These are phyloP conservation scores for Stomorhina lunata DNA, from an alignment of 2,888 invertebrate species.

Conservation along the genomic window DNA sequence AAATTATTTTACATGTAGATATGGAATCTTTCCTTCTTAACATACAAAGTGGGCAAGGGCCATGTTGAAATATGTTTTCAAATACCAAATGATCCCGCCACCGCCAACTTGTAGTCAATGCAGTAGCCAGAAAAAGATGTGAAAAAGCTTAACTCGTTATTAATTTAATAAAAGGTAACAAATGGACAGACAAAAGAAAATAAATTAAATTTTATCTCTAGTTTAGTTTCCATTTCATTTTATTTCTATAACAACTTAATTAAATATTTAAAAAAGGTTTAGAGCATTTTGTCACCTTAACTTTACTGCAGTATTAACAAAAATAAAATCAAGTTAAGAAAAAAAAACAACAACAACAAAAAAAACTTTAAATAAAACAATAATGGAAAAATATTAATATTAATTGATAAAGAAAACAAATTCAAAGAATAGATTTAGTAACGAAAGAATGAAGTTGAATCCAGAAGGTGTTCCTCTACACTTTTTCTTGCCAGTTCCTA, in stretches of 20 bases:
- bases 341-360: not conserved
- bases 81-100: not conserved
- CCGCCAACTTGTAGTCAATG: constrained; percentile 18
- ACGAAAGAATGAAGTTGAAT: not conserved
- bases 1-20: too few species aligned
- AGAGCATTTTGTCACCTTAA: constrained; percentile 59
- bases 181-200: not conserved
- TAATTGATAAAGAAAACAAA: constrained; percentile 36
- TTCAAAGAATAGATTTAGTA: not conserved
- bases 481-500: constrained; percentile 30
- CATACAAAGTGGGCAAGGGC: not conserved
- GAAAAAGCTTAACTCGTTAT: constrained; percentile 69
- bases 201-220: constrained; percentile 42
- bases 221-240: constrained; percentile 16
- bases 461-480: constrained; percentile 31
- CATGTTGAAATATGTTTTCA: constrained; percentile 15
- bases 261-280: constrained; percentile 60
- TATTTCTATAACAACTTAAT: constrained; percentile 8
- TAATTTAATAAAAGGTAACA: constrained; percentile 24
- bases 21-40: too few species aligned
- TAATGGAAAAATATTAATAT: too few species aligned
- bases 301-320: constrained; percentile 56
- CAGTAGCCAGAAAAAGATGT: constrained; percentile 68
- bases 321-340: not conserved
- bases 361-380: too few species aligned